These are phyloP conservation scores for Poecilia wingei DNA, from an alignment of 2,797 vertebrate species.

Conservation along the genomic window DNA sequence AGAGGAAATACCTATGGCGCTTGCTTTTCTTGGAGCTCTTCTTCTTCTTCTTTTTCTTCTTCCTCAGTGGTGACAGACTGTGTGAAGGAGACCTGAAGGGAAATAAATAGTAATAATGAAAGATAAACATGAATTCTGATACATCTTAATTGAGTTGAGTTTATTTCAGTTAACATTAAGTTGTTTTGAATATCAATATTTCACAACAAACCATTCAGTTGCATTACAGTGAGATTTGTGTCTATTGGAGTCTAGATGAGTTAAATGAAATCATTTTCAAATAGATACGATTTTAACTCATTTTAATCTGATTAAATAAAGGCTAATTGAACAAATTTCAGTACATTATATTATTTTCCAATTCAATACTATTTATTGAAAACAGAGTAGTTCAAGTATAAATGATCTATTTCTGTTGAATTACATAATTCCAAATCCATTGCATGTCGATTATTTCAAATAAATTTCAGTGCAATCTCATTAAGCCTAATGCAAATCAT, in stretches of 20 bases:
- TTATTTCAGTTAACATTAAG: background rate
- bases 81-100: slow-evolving; percentile 87
- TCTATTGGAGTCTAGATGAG: background rate
- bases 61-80: slow-evolving; percentile 90
- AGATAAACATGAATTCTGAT: background rate
- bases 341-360: background rate
- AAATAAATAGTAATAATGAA: background rate
- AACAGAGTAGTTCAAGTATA: background rate
- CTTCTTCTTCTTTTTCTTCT: slow-evolving; percentile 98
- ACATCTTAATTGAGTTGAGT: background rate
- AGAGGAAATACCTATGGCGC: slow-evolving; percentile 84
- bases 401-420: background rate
- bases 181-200: background rate
- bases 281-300: background rate
- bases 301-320: background rate
- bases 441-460: background rate
- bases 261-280: background rate
- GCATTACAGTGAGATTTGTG: background rate
- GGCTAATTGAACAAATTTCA: background rate
- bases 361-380: background rate
- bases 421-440: background rate
- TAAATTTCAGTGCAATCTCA: background rate
- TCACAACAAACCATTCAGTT: background rate
- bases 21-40: slow-evolving; percentile 95
- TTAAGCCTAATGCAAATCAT: background rate